Conservation (phyloP, 2,113 vertebrate genomes). For the Nyctereutes procyonoides region DNA sequence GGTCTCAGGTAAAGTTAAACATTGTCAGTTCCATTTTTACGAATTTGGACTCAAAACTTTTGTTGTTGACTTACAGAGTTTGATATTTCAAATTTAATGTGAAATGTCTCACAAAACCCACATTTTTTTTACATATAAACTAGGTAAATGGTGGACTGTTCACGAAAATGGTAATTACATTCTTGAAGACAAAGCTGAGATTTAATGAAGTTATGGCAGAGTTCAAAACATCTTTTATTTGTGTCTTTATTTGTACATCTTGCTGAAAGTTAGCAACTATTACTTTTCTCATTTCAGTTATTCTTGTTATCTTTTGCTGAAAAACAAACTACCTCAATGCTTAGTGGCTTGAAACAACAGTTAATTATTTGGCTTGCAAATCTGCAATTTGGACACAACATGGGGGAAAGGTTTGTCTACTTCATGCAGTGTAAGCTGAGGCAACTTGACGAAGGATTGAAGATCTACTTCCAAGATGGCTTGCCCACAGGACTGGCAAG, state of each 20-base stretch:
- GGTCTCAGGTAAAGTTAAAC: not conserved
- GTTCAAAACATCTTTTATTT: not conserved
- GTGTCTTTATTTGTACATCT: not conserved
- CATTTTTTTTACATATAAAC: not conserved
- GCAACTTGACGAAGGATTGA: not conserved
- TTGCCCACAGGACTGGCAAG: not conserved
- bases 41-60: not conserved
- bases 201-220: not conserved
- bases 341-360: not conserved
- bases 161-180: not conserved
- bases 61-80: not conserved
- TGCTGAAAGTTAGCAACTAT: not conserved
- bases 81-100: not conserved
- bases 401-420: not conserved
- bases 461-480: not conserved
- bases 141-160: accelerated
- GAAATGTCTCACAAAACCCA: not conserved
- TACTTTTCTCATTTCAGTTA: not conserved
- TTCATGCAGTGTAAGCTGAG: not conserved
- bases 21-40: not conserved
- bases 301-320: not conserved
- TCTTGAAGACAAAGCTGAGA: not conserved
- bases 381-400: not conserved
- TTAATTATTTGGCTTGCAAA: not conserved
- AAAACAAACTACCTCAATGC: not conserved